Evolutionary conservation across 1,140 invertebrate species (phyloP), one percentile per base, ranked within the genome.

Genomic region (Drosophila cardini): DNA sequence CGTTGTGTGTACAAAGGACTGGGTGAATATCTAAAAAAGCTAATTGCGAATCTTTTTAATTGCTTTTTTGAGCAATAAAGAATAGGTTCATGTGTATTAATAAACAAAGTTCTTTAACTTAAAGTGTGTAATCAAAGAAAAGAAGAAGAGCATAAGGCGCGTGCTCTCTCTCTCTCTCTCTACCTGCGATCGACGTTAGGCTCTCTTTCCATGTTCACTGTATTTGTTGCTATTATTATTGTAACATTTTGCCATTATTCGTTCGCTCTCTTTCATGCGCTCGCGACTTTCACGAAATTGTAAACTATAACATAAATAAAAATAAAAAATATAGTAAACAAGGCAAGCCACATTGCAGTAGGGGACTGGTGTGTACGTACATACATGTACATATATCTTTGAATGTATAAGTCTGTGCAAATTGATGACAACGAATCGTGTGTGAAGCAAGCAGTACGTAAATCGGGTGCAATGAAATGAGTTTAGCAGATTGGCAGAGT

Each of bases 211-310:
- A 62, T 68, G 57, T 53, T 76, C 62, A 68, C 42, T 70, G 76
- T 57, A 75, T 75, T 74, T 64, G 68, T 80, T 85, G 76, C 73
- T 80, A 77, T 87, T 75, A 70, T 79, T 82, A 62, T 63, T 79
- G 45, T 78, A 77, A 26, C 72, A 65, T 67, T 80, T 76, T 84
- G 80, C 63, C 63, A 71, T 77, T 78, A 68, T 65, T 48, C 32
- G 57, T 36, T 46, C 30, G 30, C 58, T 42, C 78, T 64, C 72
- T 76, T 69, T 48, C 11, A 26, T 40, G 30, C 36, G 72, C 55
- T 75, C 46, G 65, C 71, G 62, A 87, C 84, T 89, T 87, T 87
- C 84, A 71, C 79, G 55, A 87, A 77, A 70, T 65, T 83, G 57
- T 77, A 76, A 77, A 73, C 72, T 68, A 63, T 50, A 80, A 68